Percentiles rank a stretch among this genome's conserved stretches.
Conservation (phyloP, 2,888 invertebrate genomes). For the Notodonta ziczac region DNA sequence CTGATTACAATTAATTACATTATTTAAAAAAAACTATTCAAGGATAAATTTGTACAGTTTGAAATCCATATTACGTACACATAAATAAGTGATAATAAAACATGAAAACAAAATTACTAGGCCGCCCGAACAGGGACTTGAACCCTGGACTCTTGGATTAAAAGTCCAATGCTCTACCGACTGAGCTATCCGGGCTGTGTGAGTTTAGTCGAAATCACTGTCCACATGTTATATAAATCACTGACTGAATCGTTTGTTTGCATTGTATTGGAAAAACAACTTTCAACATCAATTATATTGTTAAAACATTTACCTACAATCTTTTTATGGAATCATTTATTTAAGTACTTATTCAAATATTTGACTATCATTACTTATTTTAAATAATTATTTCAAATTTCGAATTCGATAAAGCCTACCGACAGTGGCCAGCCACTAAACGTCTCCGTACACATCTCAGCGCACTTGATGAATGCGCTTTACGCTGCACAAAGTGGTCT, state of each 20-base stretch:
- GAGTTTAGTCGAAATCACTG: neutral
- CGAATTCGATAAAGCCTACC: slow-evolving; percentile 11
- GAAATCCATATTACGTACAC: too few species aligned
- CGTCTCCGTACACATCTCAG: slow-evolving; percentile 59
- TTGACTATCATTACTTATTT: too few species aligned
- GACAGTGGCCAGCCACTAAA: slow-evolving; percentile 27
- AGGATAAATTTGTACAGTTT: too few species aligned
- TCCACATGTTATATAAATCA: neutral
- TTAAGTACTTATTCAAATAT: neutral
- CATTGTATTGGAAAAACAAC: too few species aligned
- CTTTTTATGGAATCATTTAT: too few species aligned
- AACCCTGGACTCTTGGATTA: slow-evolving; percentile 86
- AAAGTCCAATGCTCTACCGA: slow-evolving; percentile 86
- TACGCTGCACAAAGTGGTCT: slow-evolving; percentile 59
- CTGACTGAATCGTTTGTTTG: neutral
- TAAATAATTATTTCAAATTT: neutral
- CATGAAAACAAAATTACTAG: slow-evolving; percentile 1
- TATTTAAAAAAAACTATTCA: too few species aligned
- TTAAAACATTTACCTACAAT: too few species aligned
- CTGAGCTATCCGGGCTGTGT: slow-evolving; percentile 83
- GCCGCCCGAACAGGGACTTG: slow-evolving; percentile 85
- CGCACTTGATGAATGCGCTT: slow-evolving; percentile 72
- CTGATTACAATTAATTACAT: too few species aligned
- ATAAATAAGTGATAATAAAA: too few species aligned
- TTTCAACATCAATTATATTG: too few species aligned